Base-by-base conservation (phyloP, 2,797 vertebrate species). In the Eleutherodactylus coqui region DNA sequence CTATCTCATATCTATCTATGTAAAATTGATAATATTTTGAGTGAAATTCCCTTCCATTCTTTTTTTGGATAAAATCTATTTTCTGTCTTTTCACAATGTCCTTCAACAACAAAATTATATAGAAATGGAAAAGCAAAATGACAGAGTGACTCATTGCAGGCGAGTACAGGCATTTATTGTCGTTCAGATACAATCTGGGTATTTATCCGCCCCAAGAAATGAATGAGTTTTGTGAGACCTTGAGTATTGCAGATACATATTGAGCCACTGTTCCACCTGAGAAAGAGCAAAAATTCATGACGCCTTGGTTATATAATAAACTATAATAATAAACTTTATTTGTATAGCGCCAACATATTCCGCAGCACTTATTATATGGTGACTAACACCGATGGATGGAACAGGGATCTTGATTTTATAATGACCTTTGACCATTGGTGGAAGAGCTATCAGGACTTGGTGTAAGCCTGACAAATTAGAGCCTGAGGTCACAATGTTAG, bases 1-100 rank as follows among this genome's bases (percentile, higher is more conserved):
- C 53, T 58, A 58, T 58, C 24, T 58, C n/a, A 36, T 72, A 45
- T 73, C 55, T 64, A 43, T 29, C 78, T 79, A 38, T 79, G n/a
- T n/a, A n/a, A n/a, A n/a, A n/a, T 13, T 45, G 43, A 45, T 45
- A 6, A 9, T 45, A 9, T 45, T 45, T 45, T 45, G 9, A 45
- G 8, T 11, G 43, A 45, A 45, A 45, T 45, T 13, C 1, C 24
- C 53, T 55, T 55, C 6, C 24, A 55, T n/a, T 55, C 24, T 21
- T 55, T 21, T 55, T 55, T 9, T 55, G 24, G 6, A 1, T 7
- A 8, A n/a, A 6, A 60, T 60, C 53, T 58, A 58, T 60, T 60
- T 27, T 24, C 2, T 60, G 2, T 60, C 58, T 27, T 60, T 14
- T 60, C n/a, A 27, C 11, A 60, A 11, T 3, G 21, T 29, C 58